Evolutionary conservation across 2,113 vertebrate genomes (phyloP), one percentile per base, ranked within the genome.

Genomic region (Cyphomyrus discorhynchus): DNA sequence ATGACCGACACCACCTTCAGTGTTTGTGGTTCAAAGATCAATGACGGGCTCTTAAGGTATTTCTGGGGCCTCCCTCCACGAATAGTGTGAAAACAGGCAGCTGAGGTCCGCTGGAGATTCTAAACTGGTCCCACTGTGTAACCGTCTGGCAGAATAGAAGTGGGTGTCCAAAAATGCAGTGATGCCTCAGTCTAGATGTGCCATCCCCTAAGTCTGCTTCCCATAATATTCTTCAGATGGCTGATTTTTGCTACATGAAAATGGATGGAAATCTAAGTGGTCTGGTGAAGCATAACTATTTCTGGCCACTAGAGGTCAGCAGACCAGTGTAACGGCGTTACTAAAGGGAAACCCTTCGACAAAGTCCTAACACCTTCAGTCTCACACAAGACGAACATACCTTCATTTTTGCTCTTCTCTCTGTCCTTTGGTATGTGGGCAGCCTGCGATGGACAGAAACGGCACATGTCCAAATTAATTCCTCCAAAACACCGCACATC

Each of bases 351-450:
- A 10, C 3, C 27, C 17, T 88, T 24, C 17, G 53, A n/a, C 56
- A 47, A 84, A 24, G 31, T 9, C 77, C 10, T 2, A 62, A 89
- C 31, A 49, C 50, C 58, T 58, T 35, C 49, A 50, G 50, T n/a
- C 3, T 74, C 31, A 19, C 19, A 53, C 42, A 27, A 84, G 39
- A 6, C 45, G 45, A 77, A 93, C 95, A 92, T 92, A 96, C 95
- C 95, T 21, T 95, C 94, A 93, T 96, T 95, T 92, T 92, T 92
- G 90, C 93, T 93, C 92, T 94, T 95, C 24, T 93, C 93, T 92
- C 90, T 91, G 31, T 92, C 93, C 88, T 94, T 95, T 91, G 93
- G 94, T 93, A 96, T 95, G 91, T 93, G 93, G 90, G 94, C 94
- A 90, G 94, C 93, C 95, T 96, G 91, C 3, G 31, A 42, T 10